Base-by-base conservation (phyloP, 64 coral and sea anemone genomes). In the Actinia equina region DNA sequence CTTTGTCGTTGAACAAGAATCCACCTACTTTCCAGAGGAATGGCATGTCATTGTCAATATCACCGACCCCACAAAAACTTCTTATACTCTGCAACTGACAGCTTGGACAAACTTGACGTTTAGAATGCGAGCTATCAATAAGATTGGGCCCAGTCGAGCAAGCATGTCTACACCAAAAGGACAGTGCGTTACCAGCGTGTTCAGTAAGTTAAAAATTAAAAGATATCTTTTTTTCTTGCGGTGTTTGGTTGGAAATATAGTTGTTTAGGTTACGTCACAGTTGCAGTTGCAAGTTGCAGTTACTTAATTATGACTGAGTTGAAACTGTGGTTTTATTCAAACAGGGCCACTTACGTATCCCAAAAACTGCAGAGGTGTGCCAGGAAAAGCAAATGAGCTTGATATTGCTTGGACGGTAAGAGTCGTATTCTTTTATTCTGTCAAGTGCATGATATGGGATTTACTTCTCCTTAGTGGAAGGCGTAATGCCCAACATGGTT, bases 371-470 rank as follows among this genome's bases (percentile, higher is more conserved):
- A 44, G 87, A 12, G 94, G 90, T 27, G 78, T 92, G 22, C 87
- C 94, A 3, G 78, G 77, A 43, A 59, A 52, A 76, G 87, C 94
- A 0, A 59, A 56, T 14, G 87, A 89, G 19, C 70, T 95, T 18
- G 85, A 87, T 55, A 89, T 92, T 44, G 80, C 84, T 37, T 95
- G 94, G 94, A 89, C 87, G 17, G 93, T 94, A 79, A 91, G 93
- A 69, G 11, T 52, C 18, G 7, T 30, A 41, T 65, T 65, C n/a
- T 6, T 37, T n/a, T 25, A n/a, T 65, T 65, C n/a, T 37, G 30
- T 37, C 30, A 37, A 37, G n/a, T n/a, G n/a, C n/a, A n/a, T n/a
- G n/a, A 37, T 37, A 37, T 37, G 30, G 30, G 0, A 37, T 37
- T 37, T 37, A 37, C 30, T 37, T 37, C 30, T 37, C 30, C 30